Evolutionary conservation across 35 echinoderm and acorn worm genomes (phyloP).

Genomic region (Heliocidaris tuberculata): DNA sequence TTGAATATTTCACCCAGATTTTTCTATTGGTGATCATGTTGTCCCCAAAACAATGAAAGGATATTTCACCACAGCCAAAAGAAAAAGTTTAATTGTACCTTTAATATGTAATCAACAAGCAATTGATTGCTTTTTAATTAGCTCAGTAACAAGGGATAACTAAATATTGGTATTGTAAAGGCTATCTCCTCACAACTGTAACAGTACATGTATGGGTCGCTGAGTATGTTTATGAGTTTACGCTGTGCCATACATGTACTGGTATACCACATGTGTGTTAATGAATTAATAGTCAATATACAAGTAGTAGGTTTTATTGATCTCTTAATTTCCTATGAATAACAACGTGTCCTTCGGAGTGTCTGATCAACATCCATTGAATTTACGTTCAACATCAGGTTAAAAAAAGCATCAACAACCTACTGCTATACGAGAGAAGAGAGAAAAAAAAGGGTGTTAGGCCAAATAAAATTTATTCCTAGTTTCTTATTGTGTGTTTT

Average conservation of each 20-base stretch:
- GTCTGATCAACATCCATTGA: background rate
- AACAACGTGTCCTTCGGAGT: background rate
- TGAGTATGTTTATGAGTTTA: background rate
- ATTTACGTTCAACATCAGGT: background rate
- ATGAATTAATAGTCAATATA: background rate
- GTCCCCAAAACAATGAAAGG: background rate
- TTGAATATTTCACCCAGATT: no score
- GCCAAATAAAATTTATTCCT: no score
- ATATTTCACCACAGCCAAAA: background rate
- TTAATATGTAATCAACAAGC: slow-evolving; percentile 38
- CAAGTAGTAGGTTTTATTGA: background rate
- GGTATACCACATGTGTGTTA: background rate
- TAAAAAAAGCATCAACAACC: background rate
- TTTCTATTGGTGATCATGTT: background rate
- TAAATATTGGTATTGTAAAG: background rate
- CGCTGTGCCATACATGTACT: background rate
- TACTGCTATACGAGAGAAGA: no score
- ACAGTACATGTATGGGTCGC: background rate
- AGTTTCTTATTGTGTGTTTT: no score
- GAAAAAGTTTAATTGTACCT: background rate
- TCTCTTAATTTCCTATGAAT: background rate
- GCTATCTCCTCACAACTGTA: background rate
- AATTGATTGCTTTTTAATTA: background rate
- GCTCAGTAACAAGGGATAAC: background rate
- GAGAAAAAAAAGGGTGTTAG: no score